Percentiles rank a stretch among this genome's conserved stretches.
These are phyloP conservation scores for Hippopotamus amphibius DNA, from an alignment of 2,113 vertebrate genomes.

Conservation along the genomic window DNA sequence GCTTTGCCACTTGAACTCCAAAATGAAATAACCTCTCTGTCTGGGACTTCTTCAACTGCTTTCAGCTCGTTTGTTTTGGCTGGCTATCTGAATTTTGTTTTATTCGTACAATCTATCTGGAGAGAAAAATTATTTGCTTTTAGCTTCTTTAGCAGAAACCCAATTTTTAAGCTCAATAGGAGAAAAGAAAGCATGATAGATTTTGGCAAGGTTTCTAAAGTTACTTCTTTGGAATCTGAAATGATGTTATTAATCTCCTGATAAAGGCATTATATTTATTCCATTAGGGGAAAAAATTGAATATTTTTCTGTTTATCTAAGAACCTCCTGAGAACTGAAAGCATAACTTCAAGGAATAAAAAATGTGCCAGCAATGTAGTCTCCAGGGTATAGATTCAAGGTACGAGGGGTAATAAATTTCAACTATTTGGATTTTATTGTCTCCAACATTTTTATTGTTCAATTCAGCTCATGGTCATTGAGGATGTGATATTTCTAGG, in stretches of 20 bases:
- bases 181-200: constrained; percentile 41
- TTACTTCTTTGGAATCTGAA: constrained; percentile 51
- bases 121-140: constrained; percentile 46
- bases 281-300: constrained; percentile 54
- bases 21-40: constrained; percentile 49
- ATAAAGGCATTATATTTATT: constrained; percentile 71
- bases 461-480: constrained; percentile 1
- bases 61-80: constrained; percentile 5
- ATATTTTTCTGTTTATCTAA: constrained; percentile 70
- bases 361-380: constrained; percentile 44
- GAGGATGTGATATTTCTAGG: background rate
- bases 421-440: constrained; percentile 57
- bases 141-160: constrained; percentile 49
- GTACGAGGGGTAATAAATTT: constrained; percentile 61
- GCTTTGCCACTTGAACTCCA: constrained; percentile 45
- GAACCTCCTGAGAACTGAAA: constrained; percentile 53
- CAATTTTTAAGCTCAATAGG: constrained; percentile 52
- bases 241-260: constrained; percentile 66
- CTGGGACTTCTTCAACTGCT: constrained; percentile 13
- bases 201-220: constrained; percentile 61
- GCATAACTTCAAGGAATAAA: constrained; percentile 57
- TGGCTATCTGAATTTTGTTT: constrained; percentile 48
- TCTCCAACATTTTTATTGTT: constrained; percentile 57
- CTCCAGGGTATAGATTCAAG: constrained; percentile 32
- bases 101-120: constrained; percentile 29